Evolutionary conservation across 2,797 vertebrate species (phyloP).

Genomic region (Pelochelys cantorii): DNA sequence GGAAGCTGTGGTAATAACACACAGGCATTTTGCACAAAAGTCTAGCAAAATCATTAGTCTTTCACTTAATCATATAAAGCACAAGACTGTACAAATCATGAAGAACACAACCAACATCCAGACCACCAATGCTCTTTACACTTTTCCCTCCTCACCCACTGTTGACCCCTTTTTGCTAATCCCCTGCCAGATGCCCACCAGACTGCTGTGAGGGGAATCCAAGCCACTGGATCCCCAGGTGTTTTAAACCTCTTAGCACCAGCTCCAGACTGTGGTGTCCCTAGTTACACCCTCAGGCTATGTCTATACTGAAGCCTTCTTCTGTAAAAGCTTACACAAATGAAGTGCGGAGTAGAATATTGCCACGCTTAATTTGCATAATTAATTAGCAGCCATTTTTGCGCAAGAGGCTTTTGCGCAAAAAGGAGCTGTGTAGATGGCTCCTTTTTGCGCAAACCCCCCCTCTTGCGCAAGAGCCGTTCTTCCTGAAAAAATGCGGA

Average conservation of each 20-base stretch:
- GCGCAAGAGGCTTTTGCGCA: too few species aligned
- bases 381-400: too few species aligned
- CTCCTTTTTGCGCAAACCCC: too few species aligned
- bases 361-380: too few species aligned
- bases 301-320: too few species aligned
- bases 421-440: too few species aligned
- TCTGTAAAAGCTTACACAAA: too few species aligned
- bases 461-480: too few species aligned
- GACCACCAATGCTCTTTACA: neutral
- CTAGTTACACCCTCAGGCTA: neutral
- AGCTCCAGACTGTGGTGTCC: neutral
- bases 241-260: neutral
- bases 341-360: too few species aligned
- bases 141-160: neutral
- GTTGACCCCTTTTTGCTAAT: neutral
- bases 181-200: neutral
- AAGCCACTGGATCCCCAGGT: neutral
- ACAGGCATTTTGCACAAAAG: neutral
- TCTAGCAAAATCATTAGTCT: neutral
- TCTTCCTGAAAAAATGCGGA: too few species aligned
- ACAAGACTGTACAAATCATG: neutral
- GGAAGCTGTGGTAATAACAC: neutral
- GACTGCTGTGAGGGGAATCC: neutral
- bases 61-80: neutral
- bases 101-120: neutral